These are phyloP conservation scores for Lagopus leucura DNA, from an alignment of 2,113 vertebrate species.

Conservation along the genomic window DNA sequence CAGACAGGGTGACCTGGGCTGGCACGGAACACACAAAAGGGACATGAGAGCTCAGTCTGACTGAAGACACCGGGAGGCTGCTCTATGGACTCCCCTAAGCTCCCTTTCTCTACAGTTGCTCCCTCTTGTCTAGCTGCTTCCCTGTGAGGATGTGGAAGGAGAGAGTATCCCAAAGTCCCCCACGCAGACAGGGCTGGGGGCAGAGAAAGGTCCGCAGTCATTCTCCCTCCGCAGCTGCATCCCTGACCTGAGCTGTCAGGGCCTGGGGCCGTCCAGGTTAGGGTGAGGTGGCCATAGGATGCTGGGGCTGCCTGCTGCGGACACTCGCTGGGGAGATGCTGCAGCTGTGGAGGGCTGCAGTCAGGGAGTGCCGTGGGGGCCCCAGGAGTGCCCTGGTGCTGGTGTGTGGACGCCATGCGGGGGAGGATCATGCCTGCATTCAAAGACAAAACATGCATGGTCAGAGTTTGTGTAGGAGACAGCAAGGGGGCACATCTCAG, in stretches of 20 bases:
- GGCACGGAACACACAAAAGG: not conserved
- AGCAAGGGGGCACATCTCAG: not conserved
- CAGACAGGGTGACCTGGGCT: not conserved
- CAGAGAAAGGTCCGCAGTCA: not conserved
- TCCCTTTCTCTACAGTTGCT: not conserved
- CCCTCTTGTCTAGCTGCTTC: not conserved
- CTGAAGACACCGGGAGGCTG: not conserved
- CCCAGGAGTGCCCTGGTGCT: constrained; percentile 79
- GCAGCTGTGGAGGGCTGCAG: not conserved
- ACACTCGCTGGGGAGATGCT: constrained; percentile 79
- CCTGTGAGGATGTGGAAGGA: not conserved
- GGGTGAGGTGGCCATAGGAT: constrained; percentile 45
- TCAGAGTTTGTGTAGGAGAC: not conserved
- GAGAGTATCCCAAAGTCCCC: not conserved
- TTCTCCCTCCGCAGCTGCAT: constrained; percentile 2
- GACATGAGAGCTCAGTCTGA: rapidly evolving
- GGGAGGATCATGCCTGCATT: constrained; percentile 83
- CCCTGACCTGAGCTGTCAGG: constrained; percentile 73
- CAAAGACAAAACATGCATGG: constrained; percentile 65
- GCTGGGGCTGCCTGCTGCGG: constrained; percentile 65
- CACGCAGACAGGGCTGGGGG: not conserved
- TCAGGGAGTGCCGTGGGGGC: constrained; percentile 47
- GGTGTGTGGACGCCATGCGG: constrained; percentile 77
- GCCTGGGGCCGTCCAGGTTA: constrained; percentile 45
- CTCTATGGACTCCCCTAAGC: not conserved